Evolutionary conservation across 2,113 vertebrate genomes (phyloP).

Genomic region (Casuarius casuarius): DNA sequence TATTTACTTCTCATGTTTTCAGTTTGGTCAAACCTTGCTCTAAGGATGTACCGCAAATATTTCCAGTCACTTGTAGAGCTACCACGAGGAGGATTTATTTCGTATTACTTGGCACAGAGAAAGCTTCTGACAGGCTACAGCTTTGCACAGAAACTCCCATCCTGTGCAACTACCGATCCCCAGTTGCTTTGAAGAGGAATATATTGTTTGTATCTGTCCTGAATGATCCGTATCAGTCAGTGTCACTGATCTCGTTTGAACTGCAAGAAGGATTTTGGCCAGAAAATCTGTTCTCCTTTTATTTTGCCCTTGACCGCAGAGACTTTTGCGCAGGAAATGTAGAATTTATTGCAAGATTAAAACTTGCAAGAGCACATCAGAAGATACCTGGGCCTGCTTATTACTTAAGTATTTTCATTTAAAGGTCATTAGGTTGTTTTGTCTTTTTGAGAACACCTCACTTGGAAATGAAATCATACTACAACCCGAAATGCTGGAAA

Average conservation of each 20-base stretch:
- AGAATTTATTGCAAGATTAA: background rate
- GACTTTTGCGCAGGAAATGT: background rate
- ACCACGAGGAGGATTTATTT: background rate
- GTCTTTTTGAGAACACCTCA: background rate
- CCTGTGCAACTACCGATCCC: background rate
- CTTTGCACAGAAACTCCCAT: background rate
- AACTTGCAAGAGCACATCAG: background rate
- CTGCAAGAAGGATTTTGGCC: background rate
- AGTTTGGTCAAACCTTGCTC: accelerated
- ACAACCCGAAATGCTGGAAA: background rate
- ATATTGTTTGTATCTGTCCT: background rate
- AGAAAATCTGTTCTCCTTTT: background rate
- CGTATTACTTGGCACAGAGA: background rate
- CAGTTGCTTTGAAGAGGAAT: background rate
- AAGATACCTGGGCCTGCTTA: background rate
- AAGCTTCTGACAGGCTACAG: background rate
- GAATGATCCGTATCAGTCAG: background rate
- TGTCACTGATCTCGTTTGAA: background rate
- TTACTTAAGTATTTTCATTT: background rate
- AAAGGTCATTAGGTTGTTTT: background rate
- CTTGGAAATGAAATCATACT: background rate
- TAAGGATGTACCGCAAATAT: background rate
- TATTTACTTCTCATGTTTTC: background rate
- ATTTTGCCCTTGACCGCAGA: background rate
- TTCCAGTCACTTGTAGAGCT: background rate